Evolutionary conservation across 2,797 vertebrate species (phyloP).

Genomic region (Emys orbicularis): DNA sequence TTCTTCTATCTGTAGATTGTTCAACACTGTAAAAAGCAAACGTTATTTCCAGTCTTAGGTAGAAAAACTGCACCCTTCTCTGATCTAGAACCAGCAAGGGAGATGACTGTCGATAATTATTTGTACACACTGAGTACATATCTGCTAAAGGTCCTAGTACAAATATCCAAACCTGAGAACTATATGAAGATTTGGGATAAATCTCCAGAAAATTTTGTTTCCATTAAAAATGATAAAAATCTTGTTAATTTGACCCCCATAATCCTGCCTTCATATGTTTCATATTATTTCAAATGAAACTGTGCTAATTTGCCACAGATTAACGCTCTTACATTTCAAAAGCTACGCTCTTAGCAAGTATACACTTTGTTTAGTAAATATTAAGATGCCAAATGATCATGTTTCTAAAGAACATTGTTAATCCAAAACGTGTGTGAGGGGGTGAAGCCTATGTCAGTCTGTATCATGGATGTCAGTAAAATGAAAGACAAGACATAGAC

Average conservation of each 20-base stretch:
- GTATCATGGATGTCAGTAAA: conserved; percentile 2
- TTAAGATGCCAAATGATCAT: neutral
- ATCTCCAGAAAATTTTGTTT: neutral
- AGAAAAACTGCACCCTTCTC: neutral
- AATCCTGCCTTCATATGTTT: conserved; percentile 1
- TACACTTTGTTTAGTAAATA: neutral
- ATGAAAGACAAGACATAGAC: conserved; percentile 4
- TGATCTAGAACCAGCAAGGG: neutral
- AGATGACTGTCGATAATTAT: neutral
- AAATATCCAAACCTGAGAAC: neutral
- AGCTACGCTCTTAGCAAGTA: neutral
- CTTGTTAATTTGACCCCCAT: neutral
- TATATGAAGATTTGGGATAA: neutral
- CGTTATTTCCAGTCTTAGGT: neutral
- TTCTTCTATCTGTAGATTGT: neutral
- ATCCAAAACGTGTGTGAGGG: conserved; percentile 20
- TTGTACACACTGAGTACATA: neutral
- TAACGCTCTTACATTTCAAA: neutral
- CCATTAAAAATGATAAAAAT: neutral
- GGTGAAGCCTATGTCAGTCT: conserved; percentile 11
- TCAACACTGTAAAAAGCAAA: neutral
- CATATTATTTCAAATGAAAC: neutral
- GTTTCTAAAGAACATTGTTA: neutral
- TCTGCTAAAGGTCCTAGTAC: neutral
- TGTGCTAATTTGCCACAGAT: neutral